Percentiles rank a stretch among this genome's conserved stretches.
These are phyloP conservation scores for Boloria euphrosyne DNA, from an alignment of 2,888 invertebrate species.

Conservation along the genomic window DNA sequence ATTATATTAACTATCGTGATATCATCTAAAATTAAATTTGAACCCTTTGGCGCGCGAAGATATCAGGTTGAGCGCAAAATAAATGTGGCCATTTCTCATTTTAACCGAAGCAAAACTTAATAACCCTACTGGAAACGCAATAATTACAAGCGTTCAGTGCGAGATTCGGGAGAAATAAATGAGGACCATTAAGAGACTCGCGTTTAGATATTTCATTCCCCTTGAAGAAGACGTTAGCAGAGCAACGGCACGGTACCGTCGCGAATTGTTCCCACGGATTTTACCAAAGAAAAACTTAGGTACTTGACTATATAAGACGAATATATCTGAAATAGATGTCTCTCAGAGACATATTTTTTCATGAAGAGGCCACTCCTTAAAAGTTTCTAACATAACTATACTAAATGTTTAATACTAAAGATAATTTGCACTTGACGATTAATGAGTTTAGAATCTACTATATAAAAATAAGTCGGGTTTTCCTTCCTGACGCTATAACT, in stretches of 20 bases:
- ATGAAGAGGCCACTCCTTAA: too few relatives aligned
- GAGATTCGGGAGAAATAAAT: conserved; percentile 80
- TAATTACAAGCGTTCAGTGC: conserved; percentile 77
- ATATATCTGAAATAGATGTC: not conserved
- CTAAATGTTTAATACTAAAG: too few relatives aligned
- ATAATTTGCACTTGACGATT: too few relatives aligned
- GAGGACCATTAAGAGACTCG: conserved; percentile 78
- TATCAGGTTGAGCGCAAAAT: conserved; percentile 77
- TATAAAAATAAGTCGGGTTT: too few relatives aligned
- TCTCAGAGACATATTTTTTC: conserved; percentile 2
- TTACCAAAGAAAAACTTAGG: conserved; percentile 49
- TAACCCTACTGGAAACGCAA: conserved; percentile 79
- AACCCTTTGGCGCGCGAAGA: conserved; percentile 67
- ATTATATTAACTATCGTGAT: conserved; percentile 75
- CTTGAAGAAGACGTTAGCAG: conserved; percentile 76
- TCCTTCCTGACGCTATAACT: too few relatives aligned
- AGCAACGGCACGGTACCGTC: conserved; percentile 54
- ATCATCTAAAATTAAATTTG: conserved; percentile 75
- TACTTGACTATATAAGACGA: not conserved
- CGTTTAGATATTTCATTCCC: conserved; percentile 80
- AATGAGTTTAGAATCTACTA: too few relatives aligned
- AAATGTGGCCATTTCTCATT: conserved; percentile 79
- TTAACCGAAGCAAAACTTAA: conserved; percentile 80
- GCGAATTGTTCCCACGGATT: conserved; percentile 71
- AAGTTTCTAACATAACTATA: too few relatives aligned